Evolutionary conservation across 2,797 vertebrate genomes (phyloP).

Genomic region (Brachyalestes nurse): DNA sequence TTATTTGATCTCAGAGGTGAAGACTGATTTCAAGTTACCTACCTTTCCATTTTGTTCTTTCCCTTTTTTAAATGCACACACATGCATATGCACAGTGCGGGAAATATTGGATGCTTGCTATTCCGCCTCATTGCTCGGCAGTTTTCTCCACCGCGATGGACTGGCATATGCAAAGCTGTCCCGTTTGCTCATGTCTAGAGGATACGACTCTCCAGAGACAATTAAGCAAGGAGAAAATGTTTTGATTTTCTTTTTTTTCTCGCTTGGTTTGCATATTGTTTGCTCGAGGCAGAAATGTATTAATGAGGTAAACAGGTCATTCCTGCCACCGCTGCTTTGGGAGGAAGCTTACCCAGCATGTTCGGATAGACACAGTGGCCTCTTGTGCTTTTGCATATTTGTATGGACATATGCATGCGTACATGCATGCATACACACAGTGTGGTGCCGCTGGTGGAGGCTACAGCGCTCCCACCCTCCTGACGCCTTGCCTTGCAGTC

Average conservation of each 20-base stretch:
- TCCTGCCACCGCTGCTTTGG: slow-evolving; percentile 60
- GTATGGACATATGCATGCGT: not conserved
- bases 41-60: not conserved
- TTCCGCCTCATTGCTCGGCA: not conserved
- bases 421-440: not conserved
- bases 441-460: not conserved
- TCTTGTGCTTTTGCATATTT: slow-evolving; percentile 2
- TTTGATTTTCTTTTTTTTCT: slow-evolving; percentile 69
- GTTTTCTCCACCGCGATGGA: not conserved
- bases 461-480: not conserved
- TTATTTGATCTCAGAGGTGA: slow-evolving; percentile 40
- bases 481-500: slow-evolving; percentile 1
- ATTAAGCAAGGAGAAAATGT: slow-evolving; percentile 53
- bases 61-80: slow-evolving; percentile 4
- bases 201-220: slow-evolving; percentile 54
- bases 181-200: slow-evolving; percentile 51
- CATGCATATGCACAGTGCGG: not conserved
- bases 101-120: slow-evolving; percentile 14
- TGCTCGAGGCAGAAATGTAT: slow-evolving; percentile 69
- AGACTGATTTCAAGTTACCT: slow-evolving; percentile 28
- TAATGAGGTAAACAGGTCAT: slow-evolving; percentile 78
- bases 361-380: slow-evolving; percentile 29
- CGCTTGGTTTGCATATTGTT: slow-evolving; percentile 77
- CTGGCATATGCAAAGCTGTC: slow-evolving; percentile 46
- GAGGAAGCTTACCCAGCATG: slow-evolving; percentile 66